phyloP scores from a whole-genome alignment of 2,888 invertebrate species.

The Tryphoninae sp. region DNA sequence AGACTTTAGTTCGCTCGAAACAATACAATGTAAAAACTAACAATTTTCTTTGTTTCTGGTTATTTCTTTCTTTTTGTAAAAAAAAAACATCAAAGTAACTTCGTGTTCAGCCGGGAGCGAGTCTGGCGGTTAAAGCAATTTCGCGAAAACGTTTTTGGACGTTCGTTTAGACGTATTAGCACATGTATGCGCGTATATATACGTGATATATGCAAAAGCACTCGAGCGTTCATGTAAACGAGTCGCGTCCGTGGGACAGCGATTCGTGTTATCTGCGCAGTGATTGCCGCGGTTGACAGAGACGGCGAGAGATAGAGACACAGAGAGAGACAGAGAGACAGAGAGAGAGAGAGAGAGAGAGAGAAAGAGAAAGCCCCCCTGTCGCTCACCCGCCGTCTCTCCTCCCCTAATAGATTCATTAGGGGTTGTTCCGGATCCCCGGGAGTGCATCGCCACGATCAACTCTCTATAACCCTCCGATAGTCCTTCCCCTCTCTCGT shows the following conservation, averaged over 20 bases:
- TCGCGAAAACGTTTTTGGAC: conserved; percentile 46
- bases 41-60: not conserved
- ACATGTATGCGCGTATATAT: not conserved
- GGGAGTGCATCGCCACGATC: conserved; percentile 69
- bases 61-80: not conserved
- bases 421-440: conserved; percentile 70
- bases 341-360: conserved; percentile 46
- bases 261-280: conserved; percentile 70
- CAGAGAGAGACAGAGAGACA: conserved; percentile 21
- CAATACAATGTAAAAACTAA: conserved; percentile 6
- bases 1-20: not conserved
- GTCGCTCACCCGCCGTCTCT: conserved; percentile 63
- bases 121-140: conserved; percentile 23
- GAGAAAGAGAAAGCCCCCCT: conserved; percentile 45
- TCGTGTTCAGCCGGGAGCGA: not conserved
- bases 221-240: conserved; percentile 65
- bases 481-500: conserved; percentile 57
- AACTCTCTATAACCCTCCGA: conserved; percentile 60
- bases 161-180: conserved; percentile 35
- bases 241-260: conserved; percentile 64
- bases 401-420: conserved; percentile 77
- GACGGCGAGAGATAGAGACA: conserved; percentile 48
- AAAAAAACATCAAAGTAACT: conserved; percentile 48
- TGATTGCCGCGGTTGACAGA: conserved; percentile 70
- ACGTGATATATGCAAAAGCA: conserved; percentile 37